Conservation (phyloP, 1,140 invertebrate species). For the Orussus abietinus region DNA sequence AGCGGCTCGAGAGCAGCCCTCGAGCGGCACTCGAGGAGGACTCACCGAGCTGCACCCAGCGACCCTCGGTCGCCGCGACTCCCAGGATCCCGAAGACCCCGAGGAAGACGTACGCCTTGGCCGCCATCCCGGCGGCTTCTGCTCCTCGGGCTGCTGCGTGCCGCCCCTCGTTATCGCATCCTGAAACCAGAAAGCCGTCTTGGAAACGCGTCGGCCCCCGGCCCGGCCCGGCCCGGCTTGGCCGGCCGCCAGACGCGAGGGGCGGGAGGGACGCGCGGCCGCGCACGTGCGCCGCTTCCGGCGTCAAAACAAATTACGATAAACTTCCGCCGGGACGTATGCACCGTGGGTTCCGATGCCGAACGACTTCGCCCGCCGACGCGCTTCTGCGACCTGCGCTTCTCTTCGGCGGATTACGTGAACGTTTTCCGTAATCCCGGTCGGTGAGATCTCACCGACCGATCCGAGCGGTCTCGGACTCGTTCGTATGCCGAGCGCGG, state of each 20-base stretch:
- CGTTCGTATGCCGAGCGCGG: neutral
- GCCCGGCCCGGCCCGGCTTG: constrained; percentile 20
- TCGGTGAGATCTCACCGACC: neutral
- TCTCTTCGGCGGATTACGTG: constrained; percentile 29
- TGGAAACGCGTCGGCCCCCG: constrained; percentile 25
- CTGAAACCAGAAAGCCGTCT: constrained; percentile 39
- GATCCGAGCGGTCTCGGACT: neutral
- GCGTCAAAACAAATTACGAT: constrained; percentile 24
- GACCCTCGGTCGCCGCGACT: constrained; percentile 19
- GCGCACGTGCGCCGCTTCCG: constrained; percentile 31
- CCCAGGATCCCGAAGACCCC: constrained; percentile 29
- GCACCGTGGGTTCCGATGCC: neutral
- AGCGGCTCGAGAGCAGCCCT: too few species aligned
- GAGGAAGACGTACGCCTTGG: constrained; percentile 27
- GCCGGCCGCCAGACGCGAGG: constrained; percentile 2
- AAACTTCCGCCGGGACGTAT: constrained; percentile 18
- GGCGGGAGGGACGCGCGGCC: constrained; percentile 9
- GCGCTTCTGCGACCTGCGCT: constrained; percentile 15
- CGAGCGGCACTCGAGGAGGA: too few species aligned
- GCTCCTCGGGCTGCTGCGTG: constrained; percentile 18
- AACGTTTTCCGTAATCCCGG: constrained; percentile 26
- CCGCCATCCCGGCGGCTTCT: constrained; percentile 34
- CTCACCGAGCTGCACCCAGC: constrained; percentile 38
- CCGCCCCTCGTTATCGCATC: constrained; percentile 19
- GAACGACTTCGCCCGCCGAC: too few species aligned